Percentiles rank a stretch among this genome's conserved stretches.
Evolutionary conservation across 2,888 invertebrate genomes (phyloP).

Genomic region (Gortyna flavago): DNA sequence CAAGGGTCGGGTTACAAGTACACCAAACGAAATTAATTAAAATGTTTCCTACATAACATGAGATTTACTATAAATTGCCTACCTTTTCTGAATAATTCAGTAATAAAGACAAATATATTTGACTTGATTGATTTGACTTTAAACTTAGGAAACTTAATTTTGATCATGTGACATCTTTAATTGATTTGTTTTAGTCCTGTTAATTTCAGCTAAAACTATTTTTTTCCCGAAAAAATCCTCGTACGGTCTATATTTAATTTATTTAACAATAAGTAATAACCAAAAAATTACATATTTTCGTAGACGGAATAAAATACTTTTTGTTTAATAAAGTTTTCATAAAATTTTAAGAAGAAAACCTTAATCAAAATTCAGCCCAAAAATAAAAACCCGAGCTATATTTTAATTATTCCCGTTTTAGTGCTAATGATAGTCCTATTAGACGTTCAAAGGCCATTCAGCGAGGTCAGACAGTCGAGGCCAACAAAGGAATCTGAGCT

Average conservation of each 20-base stretch:
- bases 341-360: neutral
- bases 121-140: neutral
- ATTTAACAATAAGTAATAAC: neutral
- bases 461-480: conserved; percentile 2
- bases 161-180: neutral
- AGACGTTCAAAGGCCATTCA: conserved; percentile 27
- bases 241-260: neutral
- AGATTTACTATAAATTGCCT: too few species aligned
- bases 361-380: neutral
- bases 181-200: neutral
- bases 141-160: neutral
- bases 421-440: conserved; percentile 25
- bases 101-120: neutral
- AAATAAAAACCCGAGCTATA: conserved; percentile 2
- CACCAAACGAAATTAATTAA: too few species aligned
- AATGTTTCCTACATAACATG: too few species aligned
- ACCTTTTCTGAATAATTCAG: neutral
- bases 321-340: neutral
- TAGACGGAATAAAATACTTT: neutral
- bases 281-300: neutral
- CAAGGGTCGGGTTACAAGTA: too few species aligned
- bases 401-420: conserved; percentile 43
- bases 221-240: neutral
- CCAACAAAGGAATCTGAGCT: conserved; percentile 35
- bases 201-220: neutral